A percentile compares a stretch with the other conserved stretches of the same genome.
Evolutionary conservation across 2,888 invertebrate genomes (phyloP).

Genomic region (Napeogenes inachia): DNA sequence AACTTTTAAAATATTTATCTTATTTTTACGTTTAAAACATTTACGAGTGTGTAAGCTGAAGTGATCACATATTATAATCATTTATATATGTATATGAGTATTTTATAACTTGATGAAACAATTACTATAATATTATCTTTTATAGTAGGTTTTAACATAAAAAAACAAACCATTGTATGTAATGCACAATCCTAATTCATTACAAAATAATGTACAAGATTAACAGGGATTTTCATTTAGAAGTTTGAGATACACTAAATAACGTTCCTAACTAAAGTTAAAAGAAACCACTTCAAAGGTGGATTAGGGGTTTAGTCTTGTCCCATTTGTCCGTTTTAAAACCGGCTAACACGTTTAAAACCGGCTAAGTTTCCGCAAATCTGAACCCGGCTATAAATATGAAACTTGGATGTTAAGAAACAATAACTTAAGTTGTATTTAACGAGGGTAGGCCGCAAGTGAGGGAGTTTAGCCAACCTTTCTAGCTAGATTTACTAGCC

Average conservation of each 20-base stretch:
- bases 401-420: constrained; percentile 38
- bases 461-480: constrained; percentile 30
- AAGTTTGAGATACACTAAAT: constrained; percentile 6
- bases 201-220: not conserved
- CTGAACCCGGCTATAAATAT: constrained; percentile 36
- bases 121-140: no score
- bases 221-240: constrained; percentile 1
- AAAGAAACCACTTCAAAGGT: constrained; percentile 9
- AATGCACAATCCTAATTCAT: not conserved
- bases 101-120: not conserved
- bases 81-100: no score
- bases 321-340: constrained; percentile 15
- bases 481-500: constrained; percentile 41
- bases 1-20: no score
- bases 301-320: constrained; percentile 5
- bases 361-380: constrained; percentile 25
- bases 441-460: constrained; percentile 44
- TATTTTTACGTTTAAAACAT: no score
- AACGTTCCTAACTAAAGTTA: not conserved
- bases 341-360: constrained; percentile 20
- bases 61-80: no score
- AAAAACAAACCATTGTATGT: no score
- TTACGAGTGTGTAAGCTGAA: no score
- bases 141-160: no score
- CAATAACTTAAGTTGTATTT: constrained; percentile 46